Conservation (phyloP, 2,113 vertebrate genomes). For the Rhizomys pruinosus region DNA sequence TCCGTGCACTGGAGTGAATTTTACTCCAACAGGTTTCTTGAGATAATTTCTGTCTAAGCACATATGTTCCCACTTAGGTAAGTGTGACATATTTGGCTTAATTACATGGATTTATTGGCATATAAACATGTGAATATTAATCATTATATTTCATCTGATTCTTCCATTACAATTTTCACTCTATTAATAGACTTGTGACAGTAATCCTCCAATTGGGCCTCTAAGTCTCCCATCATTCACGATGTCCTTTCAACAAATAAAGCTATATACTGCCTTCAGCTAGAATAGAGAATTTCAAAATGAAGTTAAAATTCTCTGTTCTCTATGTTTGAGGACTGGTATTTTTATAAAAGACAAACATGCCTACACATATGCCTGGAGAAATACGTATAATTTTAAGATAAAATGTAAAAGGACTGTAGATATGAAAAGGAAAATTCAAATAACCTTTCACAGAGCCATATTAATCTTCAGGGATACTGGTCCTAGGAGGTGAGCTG, state of each 20-base stretch:
- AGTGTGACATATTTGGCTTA: constrained; percentile 36
- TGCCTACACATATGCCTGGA: neutral
- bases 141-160: neutral
- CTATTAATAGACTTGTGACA: neutral
- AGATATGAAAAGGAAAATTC: neutral
- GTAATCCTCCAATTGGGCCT: neutral
- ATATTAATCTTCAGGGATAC: neutral
- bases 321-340: neutral
- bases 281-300: neutral
- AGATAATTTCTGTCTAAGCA: constrained; percentile 25
- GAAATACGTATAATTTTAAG: neutral
- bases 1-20: neutral
- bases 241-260: neutral
- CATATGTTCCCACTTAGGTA: neutral
- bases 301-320: neutral
- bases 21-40: neutral
- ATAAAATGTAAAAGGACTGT: neutral
- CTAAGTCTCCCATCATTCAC: neutral
- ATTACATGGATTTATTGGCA: neutral
- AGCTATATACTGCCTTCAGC: neutral
- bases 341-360: neutral
- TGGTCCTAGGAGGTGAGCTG: neutral
- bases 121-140: neutral
- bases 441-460: neutral
- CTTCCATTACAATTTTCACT: neutral